phyloP scores from a whole-genome alignment of 2,113 vertebrate genomes.

The Cichladusa arquata region DNA sequence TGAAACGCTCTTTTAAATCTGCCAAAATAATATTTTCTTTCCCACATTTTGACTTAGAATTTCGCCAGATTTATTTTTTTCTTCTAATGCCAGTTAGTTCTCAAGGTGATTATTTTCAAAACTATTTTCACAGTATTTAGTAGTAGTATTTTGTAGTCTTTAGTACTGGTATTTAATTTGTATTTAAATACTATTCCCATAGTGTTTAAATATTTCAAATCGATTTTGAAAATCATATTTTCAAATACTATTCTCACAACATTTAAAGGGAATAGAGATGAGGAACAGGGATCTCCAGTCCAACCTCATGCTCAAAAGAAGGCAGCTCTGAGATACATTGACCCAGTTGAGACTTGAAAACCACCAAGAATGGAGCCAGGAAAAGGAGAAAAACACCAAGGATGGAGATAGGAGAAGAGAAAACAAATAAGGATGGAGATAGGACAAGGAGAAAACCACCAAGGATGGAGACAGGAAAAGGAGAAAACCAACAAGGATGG shows the following conservation, averaged over 20 bases:
- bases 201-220: neutral
- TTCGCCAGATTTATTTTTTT: neutral
- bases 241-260: neutral
- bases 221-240: rapidly evolving
- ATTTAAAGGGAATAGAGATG: neutral
- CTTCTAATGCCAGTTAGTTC: neutral
- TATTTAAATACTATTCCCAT: neutral
- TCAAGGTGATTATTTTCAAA: neutral
- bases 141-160: neutral
- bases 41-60: neutral
- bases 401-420: rapidly evolving
- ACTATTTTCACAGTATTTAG: neutral
- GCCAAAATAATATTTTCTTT: neutral
- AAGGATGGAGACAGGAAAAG: too few species aligned
- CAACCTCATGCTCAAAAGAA: neutral
- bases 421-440: neutral
- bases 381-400: neutral
- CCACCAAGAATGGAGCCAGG: neutral
- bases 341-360: neutral
- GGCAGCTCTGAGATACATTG: neutral
- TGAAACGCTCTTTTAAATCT: neutral
- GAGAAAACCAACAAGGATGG: neutral
- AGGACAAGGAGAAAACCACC: neutral
- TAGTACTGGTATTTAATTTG: neutral
- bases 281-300: neutral